Evolutionary conservation across 64 coral and sea anemone genomes (phyloP).

Genomic region (Montipora foliosa): DNA sequence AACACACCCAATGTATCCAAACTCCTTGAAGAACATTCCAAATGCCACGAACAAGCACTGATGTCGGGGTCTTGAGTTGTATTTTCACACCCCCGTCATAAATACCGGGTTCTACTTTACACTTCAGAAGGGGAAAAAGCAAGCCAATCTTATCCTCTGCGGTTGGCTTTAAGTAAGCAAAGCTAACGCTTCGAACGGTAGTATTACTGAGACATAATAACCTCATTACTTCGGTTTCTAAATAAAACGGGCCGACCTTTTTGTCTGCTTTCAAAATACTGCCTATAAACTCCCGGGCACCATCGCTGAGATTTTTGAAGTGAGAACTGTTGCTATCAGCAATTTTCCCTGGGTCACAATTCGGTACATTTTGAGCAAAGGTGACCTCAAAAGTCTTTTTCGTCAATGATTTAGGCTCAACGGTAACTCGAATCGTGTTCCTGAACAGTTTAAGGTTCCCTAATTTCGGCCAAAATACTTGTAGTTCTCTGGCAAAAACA

Average conservation of each 20-base stretch:
- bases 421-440: background rate
- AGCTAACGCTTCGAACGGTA: background rate
- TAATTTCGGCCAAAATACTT: background rate
- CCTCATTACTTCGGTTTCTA: background rate
- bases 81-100: background rate
- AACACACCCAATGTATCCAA: background rate
- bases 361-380: constrained; percentile 9
- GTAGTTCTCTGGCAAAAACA: background rate
- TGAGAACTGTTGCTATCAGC: background rate
- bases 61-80: constrained; percentile 4
- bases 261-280: background rate
- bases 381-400: constrained; percentile 21
- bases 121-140: background rate
- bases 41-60: background rate
- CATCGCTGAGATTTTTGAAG: constrained; percentile 8
- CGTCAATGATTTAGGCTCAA: constrained; percentile 16
- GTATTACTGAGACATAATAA: background rate
- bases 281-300: constrained; percentile 2
- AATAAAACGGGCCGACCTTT: background rate
- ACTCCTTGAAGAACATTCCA: background rate
- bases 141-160: background rate
- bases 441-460: background rate
- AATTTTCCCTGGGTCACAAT: background rate
- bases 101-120: background rate
- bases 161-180: background rate